Conservation (phyloP, 2,888 invertebrate species). For the Oxytorus armatus region DNA sequence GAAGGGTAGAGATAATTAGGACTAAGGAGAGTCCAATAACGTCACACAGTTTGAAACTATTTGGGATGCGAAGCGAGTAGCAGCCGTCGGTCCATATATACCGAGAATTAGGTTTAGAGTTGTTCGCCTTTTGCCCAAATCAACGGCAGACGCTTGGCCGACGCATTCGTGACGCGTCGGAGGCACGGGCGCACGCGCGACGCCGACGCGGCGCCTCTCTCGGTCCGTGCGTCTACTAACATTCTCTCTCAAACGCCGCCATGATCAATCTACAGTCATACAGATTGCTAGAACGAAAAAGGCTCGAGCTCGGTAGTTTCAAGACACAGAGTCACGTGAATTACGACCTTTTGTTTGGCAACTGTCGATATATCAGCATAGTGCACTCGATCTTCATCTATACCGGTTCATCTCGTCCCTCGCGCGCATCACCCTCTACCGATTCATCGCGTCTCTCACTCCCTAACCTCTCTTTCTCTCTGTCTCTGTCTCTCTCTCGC, state of each 20-base stretch:
- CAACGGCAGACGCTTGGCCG: conserved; percentile 16
- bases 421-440: conserved; percentile 31
- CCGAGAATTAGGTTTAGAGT: neutral
- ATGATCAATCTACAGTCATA: neutral
- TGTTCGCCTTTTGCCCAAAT: conserved; percentile 50
- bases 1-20: conserved; percentile 4
- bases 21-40: conserved; percentile 19
- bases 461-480: neutral
- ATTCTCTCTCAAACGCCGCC: neutral
- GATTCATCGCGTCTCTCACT: conserved; percentile 20
- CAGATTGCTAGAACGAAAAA: neutral
- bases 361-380: neutral
- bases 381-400: neutral
- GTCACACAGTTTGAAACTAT: conserved; percentile 25
- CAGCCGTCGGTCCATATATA: conserved; percentile 8
- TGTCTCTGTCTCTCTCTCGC: conserved; percentile 41
- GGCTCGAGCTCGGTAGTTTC: neutral
- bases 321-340: neutral
- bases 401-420: conserved; percentile 25
- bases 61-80: conserved; percentile 49
- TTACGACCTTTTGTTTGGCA: conserved; percentile 8
- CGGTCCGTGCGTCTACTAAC: conserved; percentile 12
- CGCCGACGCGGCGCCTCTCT: conserved; percentile 16
- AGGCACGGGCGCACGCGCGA: neutral
- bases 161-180: conserved; percentile 25